Conservation (phyloP, 2,113 vertebrate species). For the Peromyscus polionotus region DNA sequence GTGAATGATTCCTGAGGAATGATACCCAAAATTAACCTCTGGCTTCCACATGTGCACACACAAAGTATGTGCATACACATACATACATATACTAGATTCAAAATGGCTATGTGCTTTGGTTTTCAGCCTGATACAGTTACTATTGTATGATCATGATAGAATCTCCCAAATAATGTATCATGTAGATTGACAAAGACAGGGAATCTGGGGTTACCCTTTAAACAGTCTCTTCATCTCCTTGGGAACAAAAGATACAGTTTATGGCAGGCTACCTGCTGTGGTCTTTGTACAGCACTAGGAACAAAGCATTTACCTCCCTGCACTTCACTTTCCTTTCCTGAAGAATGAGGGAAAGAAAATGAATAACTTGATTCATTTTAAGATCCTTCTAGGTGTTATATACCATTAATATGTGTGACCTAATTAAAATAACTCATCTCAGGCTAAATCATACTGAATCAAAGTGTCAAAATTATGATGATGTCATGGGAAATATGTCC, state of each 20-base stretch:
- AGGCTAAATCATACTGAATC: background rate
- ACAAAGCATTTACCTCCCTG: background rate
- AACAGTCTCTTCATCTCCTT: background rate
- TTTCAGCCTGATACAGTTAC: background rate
- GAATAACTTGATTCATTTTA: background rate
- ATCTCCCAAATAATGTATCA: background rate
- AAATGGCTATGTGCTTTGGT: background rate
- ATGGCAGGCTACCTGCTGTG: background rate
- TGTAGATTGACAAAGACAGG: background rate
- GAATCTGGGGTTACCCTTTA: background rate
- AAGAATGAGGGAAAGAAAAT: background rate
- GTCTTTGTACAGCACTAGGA: background rate
- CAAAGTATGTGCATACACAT: background rate
- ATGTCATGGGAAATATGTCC: background rate
- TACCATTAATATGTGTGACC: conserved; percentile 3
- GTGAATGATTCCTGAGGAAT: background rate
- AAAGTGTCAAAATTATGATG: background rate
- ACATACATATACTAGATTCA: background rate
- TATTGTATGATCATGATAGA: background rate
- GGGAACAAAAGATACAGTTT: background rate
- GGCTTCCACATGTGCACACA: background rate
- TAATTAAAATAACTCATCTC: conserved; percentile 44
- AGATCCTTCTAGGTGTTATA: background rate
- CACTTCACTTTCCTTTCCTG: background rate
- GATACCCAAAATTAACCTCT: background rate